Base-by-base conservation (phyloP, 1,140 invertebrate species). In the Drosophila obscura region DNA sequence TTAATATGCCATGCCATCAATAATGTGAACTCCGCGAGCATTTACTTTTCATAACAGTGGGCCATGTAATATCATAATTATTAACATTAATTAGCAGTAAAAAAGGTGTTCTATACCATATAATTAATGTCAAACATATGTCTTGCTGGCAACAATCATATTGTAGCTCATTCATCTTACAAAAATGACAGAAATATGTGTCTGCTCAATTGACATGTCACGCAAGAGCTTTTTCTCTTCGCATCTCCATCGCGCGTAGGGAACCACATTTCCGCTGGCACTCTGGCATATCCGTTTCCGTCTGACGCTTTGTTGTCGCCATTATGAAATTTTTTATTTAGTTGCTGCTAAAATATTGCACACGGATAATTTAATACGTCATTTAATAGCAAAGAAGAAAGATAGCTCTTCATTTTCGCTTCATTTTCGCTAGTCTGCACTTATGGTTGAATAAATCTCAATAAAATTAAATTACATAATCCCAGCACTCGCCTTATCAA, bases 281-380 rank as follows among this genome's bases (percentile, higher is more conserved):
- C 64, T 55, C 52, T 68, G 57, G 56, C 74, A 71, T 53, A 65
- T 84, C 81, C 81, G 81, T 53, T 85, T 85, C 82, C 82, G 82
- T 24, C 39, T n/a, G 39, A 13, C 28, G 35, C 41, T 65, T 31
- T 52, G 49, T 48, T 22, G 35, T 28, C 35, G 31, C 72, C 56
- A 52, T 73, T 53, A 60, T 50, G 26, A 7, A 9, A 16, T 11
- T 50, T 51, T 67, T 45, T 56, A 45, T 56, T 67, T 67, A 52
- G 61, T 46, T 31, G 31, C 49, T 63, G 55, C 59, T 78, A 56
- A 56, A 58, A n/a, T 43, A 63, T 63, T 65, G 26, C 44, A 11
- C 51, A 51, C 44, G 35, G 52, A 35, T 49, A 39, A 72, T 83
- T 84, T 64, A 67, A 80, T 76, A 57, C 44, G 19, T 16, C 45